Conservation (phyloP, 2,888 invertebrate species). For the Coelopa pilipes region DNA sequence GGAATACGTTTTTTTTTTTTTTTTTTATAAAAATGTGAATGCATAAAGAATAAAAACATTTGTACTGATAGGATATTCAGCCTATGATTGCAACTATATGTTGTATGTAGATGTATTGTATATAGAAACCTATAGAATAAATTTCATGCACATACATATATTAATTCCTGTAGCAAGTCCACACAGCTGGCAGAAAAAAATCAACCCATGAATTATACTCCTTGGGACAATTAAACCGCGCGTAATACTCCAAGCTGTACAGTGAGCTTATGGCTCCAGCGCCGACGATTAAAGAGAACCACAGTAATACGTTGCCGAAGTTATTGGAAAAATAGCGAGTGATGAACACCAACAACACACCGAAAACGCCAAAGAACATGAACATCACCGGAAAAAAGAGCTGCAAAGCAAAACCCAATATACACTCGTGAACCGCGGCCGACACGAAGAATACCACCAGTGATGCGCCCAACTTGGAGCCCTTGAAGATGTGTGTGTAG, state of each 20-base stretch:
- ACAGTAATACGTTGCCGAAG: conserved; percentile 83
- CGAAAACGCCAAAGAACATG: conserved; percentile 78
- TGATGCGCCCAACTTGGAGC: conserved; percentile 70
- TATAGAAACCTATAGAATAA: too few relatives aligned
- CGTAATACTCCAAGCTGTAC: conserved; percentile 80
- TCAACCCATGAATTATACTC: conserved; percentile 52
- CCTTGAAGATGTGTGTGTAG: conserved; percentile 66
- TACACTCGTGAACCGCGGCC: conserved; percentile 88
- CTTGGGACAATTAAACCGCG: conserved; percentile 57
- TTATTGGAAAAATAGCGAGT: conserved; percentile 68
- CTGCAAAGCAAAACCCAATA: conserved; percentile 80
- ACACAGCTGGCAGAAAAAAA: conserved; percentile 68
- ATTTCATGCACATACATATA: too few relatives aligned
- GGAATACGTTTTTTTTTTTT: too few relatives aligned
- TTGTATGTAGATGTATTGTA: too few relatives aligned
- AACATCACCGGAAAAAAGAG: conserved; percentile 91
- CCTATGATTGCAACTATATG: too few relatives aligned
- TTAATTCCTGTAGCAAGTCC: conserved; percentile 61
- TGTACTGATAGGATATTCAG: too few relatives aligned
- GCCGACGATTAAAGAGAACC: conserved; percentile 83
- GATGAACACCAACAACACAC: conserved; percentile 70
- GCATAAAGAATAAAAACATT: too few relatives aligned
- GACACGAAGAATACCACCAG: conserved; percentile 81
- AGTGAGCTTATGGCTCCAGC: conserved; percentile 74
- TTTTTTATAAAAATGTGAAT: too few relatives aligned